phyloP scores from a whole-genome alignment of 2,888 invertebrate genomes.

The Nowickia ferox region DNA sequence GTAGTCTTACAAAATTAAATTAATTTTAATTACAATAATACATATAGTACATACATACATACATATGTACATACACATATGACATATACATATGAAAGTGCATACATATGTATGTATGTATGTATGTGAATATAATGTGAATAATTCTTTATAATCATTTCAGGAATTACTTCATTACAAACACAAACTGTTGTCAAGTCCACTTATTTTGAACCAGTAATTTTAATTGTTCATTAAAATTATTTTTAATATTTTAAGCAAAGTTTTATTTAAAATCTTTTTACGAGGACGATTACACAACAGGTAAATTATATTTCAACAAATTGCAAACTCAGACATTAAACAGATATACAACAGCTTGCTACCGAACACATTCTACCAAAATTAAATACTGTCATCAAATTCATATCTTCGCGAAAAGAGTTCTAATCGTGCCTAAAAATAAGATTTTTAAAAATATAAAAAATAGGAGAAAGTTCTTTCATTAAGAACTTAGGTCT shows the following conservation, averaged over 20 bases:
- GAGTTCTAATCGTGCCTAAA: too few species aligned
- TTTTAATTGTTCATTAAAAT: background rate
- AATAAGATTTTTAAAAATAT: too few species aligned
- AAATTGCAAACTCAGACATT: too few species aligned
- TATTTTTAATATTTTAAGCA: background rate
- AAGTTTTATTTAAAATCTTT: background rate
- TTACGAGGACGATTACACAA: background rate
- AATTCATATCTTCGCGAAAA: too few species aligned
- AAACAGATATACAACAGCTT: too few species aligned
- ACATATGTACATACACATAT: too few species aligned
- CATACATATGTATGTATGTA: too few species aligned
- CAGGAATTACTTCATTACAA: background rate
- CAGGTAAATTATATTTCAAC: background rate
- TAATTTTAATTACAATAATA: slow-evolving; percentile 14
- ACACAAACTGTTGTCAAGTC: background rate
- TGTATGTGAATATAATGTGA: background rate
- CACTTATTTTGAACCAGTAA: background rate
- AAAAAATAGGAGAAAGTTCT: too few species aligned
- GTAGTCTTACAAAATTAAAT: background rate
- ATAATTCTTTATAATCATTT: background rate
- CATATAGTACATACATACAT: background rate
- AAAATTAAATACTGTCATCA: too few species aligned
- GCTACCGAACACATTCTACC: too few species aligned
- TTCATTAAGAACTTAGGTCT: too few species aligned
- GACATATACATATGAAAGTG: too few species aligned